These are phyloP conservation scores for Papilio polytes DNA, from an alignment of 1,140 invertebrate species.

Conservation along the genomic window DNA sequence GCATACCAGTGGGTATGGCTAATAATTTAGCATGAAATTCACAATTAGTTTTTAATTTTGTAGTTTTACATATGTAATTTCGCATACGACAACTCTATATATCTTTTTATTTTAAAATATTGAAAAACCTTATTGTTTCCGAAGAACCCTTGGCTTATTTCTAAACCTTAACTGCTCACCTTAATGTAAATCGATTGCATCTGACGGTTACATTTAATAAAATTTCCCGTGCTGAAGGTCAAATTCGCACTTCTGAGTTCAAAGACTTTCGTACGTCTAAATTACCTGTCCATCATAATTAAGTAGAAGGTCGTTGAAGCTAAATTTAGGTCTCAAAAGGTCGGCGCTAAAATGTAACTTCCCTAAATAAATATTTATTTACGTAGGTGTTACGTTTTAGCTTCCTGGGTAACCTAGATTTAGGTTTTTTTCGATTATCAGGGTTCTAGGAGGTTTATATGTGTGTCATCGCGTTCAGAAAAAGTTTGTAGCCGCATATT, in stretches of 20 bases:
- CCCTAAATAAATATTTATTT: slow-evolving; percentile 14
- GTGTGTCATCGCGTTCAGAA: too few relatives aligned
- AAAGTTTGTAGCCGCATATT: too few relatives aligned
- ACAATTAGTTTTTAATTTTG: background rate
- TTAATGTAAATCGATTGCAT: background rate
- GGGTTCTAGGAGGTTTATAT: background rate
- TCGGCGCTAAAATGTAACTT: background rate
- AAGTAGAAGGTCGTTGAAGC: background rate
- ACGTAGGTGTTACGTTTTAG: background rate
- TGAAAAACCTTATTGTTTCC: background rate
- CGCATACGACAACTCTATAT: background rate
- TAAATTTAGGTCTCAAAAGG: slow-evolving; percentile 18
- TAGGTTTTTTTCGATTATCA: background rate
- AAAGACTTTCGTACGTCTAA: background rate
- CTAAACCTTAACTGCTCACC: background rate
- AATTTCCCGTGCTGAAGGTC: background rate
- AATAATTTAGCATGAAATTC: background rate
- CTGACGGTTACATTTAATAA: background rate
- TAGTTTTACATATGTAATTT: background rate
- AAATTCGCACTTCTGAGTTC: slow-evolving; percentile 2
- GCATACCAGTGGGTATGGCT: too few relatives aligned
- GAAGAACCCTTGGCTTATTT: background rate
- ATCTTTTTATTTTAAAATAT: background rate
- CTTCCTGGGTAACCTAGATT: background rate
- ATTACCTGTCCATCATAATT: background rate